Evolutionary conservation across 2,888 invertebrate genomes (phyloP), one percentile per base, ranked within the genome.

Genomic region (Automeris io): DNA sequence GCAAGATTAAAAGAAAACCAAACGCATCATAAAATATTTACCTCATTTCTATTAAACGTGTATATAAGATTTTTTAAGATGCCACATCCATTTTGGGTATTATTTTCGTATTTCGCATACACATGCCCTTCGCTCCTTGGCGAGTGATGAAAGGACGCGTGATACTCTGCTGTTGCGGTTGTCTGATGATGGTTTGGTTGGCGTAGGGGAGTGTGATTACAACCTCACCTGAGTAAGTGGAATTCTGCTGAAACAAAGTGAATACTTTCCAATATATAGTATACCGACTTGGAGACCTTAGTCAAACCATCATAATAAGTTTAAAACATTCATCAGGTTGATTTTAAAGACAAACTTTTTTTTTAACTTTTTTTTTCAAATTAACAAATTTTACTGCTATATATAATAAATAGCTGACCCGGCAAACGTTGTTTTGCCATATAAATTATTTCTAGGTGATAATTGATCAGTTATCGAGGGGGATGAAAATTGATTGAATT

Each of bases 141-240:
- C 68, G 59, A 68, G 69, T 76, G 75, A 77, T 80, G 77, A 79
- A 77, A 77, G 81, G 73, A 77, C 74, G 74, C 77, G 78, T 79
- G 81, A 74, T 71, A 61, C 70, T 63, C 66, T 61, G 55, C 69
- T 53, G 74, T 77, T 76, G 80, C 76, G 71, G 73, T 62, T 66
- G 61, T 68, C 61, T 62, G 63, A 47, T 43, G 44, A 45, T 47
- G 47, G 54, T 49, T 43, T 46, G 56, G 51, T 49, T 45, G 36
- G 26, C 21, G 34, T 11, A 31, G 37, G 44, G 46, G 49, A 48
- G 56, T 57, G 52, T 61, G 53, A 54, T 57, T 56, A 61, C 46
- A 51, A 59, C 61, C 57, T 58, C 61, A 73, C 72, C 77, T 75
- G 66, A 55, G 47, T 54, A 42, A 45, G 54, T 54, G 57, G 58